These are phyloP conservation scores for Hephaestus fuliginosus DNA, from an alignment of 2,797 vertebrate species.

Conservation along the genomic window DNA sequence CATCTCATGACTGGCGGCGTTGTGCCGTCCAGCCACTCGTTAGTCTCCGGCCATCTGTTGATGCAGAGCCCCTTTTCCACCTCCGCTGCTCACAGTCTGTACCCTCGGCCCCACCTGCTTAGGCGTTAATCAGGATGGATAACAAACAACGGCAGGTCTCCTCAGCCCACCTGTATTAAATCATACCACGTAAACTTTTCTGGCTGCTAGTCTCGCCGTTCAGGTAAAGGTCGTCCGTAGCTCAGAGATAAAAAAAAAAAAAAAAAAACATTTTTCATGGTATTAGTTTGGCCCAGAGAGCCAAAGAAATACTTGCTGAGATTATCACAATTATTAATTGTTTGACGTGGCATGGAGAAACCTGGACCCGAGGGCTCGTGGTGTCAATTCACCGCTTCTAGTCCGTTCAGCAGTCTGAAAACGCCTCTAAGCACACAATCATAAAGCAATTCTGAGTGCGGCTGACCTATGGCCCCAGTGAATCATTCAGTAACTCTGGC, in stretches of 20 bases:
- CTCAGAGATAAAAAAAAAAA: slow-evolving; percentile 7
- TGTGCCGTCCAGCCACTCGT: slow-evolving; percentile 27
- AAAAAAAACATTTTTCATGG: not conserved
- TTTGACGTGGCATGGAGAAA: slow-evolving; percentile 18
- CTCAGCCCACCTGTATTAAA: slow-evolving; percentile 39
- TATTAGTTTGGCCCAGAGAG: slow-evolving; percentile 8
- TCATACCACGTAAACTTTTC: not conserved
- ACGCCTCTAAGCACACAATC: slow-evolving; percentile 68
- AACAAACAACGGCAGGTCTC: slow-evolving; percentile 33
- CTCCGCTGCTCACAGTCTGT: slow-evolving; percentile 26
- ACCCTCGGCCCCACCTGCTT: slow-evolving; percentile 13
- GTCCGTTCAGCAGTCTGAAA: slow-evolving; percentile 50
- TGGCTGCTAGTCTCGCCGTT: not conserved
- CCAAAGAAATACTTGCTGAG: slow-evolving; percentile 5
- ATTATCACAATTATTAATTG: slow-evolving; percentile 42
- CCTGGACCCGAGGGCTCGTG: not conserved
- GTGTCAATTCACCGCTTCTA: slow-evolving; percentile 44
- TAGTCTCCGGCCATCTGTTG: slow-evolving; percentile 62
- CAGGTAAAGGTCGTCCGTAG: slow-evolving; percentile 9
- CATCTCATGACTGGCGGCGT: not conserved
- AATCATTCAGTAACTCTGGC: slow-evolving; percentile 63
- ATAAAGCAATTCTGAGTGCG: slow-evolving; percentile 66
- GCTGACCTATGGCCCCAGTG: slow-evolving; percentile 54
- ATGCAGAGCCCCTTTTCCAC: slow-evolving; percentile 18
- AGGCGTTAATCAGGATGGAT: slow-evolving; percentile 60